Base-by-base conservation (phyloP, 2,888 invertebrate genomes). In the Sarcophaga carnaria region DNA sequence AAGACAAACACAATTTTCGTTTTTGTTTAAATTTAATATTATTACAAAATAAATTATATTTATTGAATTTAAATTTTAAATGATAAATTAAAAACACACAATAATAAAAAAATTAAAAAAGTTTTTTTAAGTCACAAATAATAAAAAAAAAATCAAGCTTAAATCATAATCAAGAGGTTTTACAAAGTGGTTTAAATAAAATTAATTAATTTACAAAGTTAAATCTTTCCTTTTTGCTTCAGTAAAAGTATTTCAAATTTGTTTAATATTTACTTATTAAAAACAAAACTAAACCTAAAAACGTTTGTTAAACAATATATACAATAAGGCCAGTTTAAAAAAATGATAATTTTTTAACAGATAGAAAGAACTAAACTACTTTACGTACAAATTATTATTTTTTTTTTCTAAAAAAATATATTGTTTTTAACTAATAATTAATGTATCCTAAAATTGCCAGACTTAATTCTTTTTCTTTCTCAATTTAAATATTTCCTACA, bases 41-140 rank as follows among this genome's bases (percentile, higher is more conserved):
- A 84, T 87, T 84, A 87, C 59, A 87, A 75, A 75, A 79, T 78
- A 83, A 83, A 83, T 80, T 83, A 82, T 70, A 81, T 87, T 84
- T 84, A 78, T 86, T 86, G 80, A 84, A 14, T 14, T 81, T 80
- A 47, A 59, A 63, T 72, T 45, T 62, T 37, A 54, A 66, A 70
- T 62, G 45, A 69, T 12, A 69, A 70, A 63, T 63, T 54, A 82
- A 54, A 76, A 60, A 75, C 54, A 80, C 47, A 76, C 66, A 76
- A 76, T 49, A 75, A 64, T 2, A 37, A 63, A 70, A 66, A 54
- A 54, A 12, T 54, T 54, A 54, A 12, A 54, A 54, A 14, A 54
- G 17, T 14, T 14, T 49, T 49, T 11, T 49, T 49, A 14, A 54
- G 14, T 54, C 5, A 78, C 60, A 72, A 20, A 76, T 37, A 76